A percentile compares a stretch with the other conserved stretches of the same genome.
phyloP scores from a whole-genome alignment of 2,888 invertebrate species.

The Crossocerus cetratus region DNA sequence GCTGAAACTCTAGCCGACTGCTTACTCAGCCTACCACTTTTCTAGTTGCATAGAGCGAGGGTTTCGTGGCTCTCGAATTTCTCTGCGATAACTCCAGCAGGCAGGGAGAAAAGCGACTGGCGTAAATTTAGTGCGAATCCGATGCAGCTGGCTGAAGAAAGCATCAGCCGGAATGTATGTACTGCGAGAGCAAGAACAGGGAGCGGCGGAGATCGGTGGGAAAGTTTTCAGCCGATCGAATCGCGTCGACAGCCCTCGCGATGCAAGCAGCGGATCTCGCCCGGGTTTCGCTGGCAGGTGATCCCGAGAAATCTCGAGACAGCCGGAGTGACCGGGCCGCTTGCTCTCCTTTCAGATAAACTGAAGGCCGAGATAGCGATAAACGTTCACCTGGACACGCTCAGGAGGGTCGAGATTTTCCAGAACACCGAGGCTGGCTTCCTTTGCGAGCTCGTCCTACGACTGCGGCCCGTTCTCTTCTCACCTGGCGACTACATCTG shows the following conservation, averaged over 20 bases:
- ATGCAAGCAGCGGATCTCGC: background rate
- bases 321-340: background rate
- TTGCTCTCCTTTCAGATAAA: constrained; percentile 82
- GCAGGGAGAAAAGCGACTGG: too few relatives aligned
- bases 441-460: constrained; percentile 96
- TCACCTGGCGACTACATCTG: constrained; percentile 99
- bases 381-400: constrained; percentile 98
- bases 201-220: background rate
- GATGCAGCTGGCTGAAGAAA: too few relatives aligned
- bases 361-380: constrained; percentile 99
- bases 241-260: background rate
- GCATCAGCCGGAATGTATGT: too few relatives aligned
- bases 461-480: constrained; percentile 96
- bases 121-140: too few relatives aligned
- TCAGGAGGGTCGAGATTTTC: constrained; percentile 98
- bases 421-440: constrained; percentile 99
- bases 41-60: too few relatives aligned
- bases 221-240: background rate
- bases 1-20: too few relatives aligned
- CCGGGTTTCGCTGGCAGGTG: background rate
- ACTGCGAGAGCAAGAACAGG: too few relatives aligned
- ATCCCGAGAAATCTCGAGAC: background rate
- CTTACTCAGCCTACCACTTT: too few relatives aligned
- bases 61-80: too few relatives aligned
- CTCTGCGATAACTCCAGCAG: too few relatives aligned